These are phyloP conservation scores for Dynastes grantii DNA, from an alignment of 2,888 invertebrate species.

Conservation along the genomic window DNA sequence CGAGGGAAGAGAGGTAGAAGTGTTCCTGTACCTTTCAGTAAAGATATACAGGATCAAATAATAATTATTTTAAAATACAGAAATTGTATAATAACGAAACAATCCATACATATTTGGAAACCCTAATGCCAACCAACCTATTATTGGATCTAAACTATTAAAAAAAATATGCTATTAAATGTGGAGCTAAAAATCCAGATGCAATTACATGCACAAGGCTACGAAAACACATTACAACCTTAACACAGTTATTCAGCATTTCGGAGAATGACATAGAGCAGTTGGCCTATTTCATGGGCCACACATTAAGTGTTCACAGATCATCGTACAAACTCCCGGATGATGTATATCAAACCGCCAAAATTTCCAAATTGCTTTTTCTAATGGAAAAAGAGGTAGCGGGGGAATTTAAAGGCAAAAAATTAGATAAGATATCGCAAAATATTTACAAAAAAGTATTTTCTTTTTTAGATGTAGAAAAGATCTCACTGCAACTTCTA, in stretches of 20 bases:
- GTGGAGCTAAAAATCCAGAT: too few relatives aligned
- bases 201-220: constrained; percentile 26
- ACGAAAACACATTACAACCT: constrained; percentile 57
- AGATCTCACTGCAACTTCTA: too few relatives aligned
- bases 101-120: constrained; percentile 22
- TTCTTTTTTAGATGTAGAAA: too few relatives aligned
- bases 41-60: constrained; percentile 24
- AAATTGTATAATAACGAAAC: not conserved
- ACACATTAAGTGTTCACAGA: constrained; percentile 48
- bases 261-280: constrained; percentile 57
- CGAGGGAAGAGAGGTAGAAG: constrained; percentile 20
- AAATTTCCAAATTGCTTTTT: constrained; percentile 48
- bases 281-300: constrained; percentile 58
- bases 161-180: constrained; percentile 47
- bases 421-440: constrained; percentile 51
- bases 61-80: not conserved
- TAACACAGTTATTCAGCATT: constrained; percentile 57
- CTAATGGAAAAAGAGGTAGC: constrained; percentile 56
- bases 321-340: constrained; percentile 50
- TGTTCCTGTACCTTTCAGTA: constrained; percentile 20
- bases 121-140: constrained; percentile 28
- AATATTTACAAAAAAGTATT: too few relatives aligned
- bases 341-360: constrained; percentile 49
- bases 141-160: constrained; percentile 55
- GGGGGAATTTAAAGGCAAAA: constrained; percentile 54